Conservation (phyloP, 2,888 invertebrate species). For the Busseola fusca region DNA sequence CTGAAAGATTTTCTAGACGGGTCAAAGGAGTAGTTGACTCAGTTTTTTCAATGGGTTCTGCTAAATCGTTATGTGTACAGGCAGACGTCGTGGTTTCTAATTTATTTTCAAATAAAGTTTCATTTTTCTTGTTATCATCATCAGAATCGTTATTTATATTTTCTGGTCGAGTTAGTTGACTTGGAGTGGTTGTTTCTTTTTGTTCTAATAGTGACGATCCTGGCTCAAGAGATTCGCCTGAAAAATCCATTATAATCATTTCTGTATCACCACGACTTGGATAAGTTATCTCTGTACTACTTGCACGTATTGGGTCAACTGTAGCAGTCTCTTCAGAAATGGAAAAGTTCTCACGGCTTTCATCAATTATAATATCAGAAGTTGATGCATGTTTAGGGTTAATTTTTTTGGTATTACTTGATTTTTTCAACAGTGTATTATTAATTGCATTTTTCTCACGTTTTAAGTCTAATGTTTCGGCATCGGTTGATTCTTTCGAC, state of each 20-base stretch:
- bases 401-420: background rate
- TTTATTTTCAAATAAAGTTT: background rate
- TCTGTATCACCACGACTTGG: constrained; percentile 61
- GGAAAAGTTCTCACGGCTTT: constrained; percentile 61
- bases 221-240: constrained; percentile 66
- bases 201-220: constrained; percentile 66
- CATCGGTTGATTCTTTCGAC: background rate
- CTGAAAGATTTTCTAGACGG: background rate
- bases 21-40: constrained; percentile 26
- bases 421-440: background rate
- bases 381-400: constrained; percentile 69
- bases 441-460: constrained; percentile 36
- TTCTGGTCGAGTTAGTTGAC: background rate
- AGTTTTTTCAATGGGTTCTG: background rate
- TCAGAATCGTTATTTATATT: background rate
- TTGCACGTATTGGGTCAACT: constrained; percentile 58
- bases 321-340: constrained; percentile 65
- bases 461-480: constrained; percentile 35
- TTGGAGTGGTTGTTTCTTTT: constrained; percentile 26
- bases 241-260: constrained; percentile 58
- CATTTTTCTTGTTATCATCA: background rate
- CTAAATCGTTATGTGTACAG: constrained; percentile 4
- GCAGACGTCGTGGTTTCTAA: constrained; percentile 30
- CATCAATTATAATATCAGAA: constrained; percentile 64
- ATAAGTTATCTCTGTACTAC: constrained; percentile 16